Evolutionary conservation across 2,888 invertebrate genomes (phyloP).

Genomic region (Adineta ricciae): DNA sequence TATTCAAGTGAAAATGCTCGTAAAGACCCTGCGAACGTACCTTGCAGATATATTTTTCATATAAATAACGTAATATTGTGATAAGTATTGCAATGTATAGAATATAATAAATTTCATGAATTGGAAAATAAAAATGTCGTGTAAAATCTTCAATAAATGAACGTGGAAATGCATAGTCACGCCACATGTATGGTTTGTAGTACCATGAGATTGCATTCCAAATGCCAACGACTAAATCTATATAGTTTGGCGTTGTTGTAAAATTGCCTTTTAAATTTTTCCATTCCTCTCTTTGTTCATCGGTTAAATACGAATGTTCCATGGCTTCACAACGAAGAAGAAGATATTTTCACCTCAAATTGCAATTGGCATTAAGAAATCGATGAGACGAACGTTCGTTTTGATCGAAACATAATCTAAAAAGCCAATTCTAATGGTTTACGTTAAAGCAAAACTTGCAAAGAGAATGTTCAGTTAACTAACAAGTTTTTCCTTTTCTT

Average conservation of each 20-base stretch:
- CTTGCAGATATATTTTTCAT: slow-evolving; percentile 14
- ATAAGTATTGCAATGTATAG: slow-evolving; percentile 29
- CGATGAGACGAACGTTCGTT: too few species aligned
- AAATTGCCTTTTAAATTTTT: slow-evolving; percentile 20
- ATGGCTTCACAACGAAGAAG: neutral
- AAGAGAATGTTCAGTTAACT: neutral
- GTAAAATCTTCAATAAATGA: slow-evolving; percentile 28
- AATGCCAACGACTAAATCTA: slow-evolving; percentile 28
- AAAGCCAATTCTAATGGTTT: too few species aligned
- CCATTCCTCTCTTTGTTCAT: neutral
- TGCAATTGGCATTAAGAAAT: too few species aligned
- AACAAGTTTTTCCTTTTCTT: neutral
- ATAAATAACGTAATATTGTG: slow-evolving; percentile 26
- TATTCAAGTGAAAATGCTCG: too few species aligned
- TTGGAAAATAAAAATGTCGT: slow-evolving; percentile 23
- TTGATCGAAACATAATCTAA: neutral
- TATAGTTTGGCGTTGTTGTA: slow-evolving; percentile 27
- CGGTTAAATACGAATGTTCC: neutral
- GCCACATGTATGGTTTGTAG: slow-evolving; percentile 28
- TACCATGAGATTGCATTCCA: slow-evolving; percentile 30
- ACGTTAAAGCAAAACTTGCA: neutral
- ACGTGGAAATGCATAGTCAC: slow-evolving; percentile 23
- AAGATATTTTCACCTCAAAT: too few species aligned
- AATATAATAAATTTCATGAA: slow-evolving; percentile 23
- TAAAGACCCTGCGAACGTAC: neutral